Conservation (phyloP, 2,888 invertebrate genomes). For the Dyspetes luteomarginatus region DNA sequence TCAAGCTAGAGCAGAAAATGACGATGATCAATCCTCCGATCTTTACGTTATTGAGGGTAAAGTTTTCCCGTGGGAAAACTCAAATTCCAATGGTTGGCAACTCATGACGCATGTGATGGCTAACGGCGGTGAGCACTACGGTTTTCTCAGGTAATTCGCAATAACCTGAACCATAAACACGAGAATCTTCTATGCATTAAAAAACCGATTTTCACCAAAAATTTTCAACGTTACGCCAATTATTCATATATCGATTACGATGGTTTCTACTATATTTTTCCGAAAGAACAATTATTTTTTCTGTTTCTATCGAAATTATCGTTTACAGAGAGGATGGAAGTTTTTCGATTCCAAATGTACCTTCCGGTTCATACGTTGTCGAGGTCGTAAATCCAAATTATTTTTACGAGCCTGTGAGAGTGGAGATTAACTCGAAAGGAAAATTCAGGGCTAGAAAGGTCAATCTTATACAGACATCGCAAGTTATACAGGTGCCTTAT, state of each 20-base stretch:
- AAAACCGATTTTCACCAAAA: conserved; percentile 6
- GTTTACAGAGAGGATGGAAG: conserved; percentile 92
- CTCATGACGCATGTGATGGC: conserved; percentile 91
- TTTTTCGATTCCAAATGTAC: conserved; percentile 94
- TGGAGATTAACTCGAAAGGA: conserved; percentile 98
- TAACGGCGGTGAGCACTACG: conserved; percentile 95
- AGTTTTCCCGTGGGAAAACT: conserved; percentile 89
- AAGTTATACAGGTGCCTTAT: conserved; percentile 95
- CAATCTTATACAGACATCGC: conserved; percentile 95
- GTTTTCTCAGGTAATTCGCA: conserved; percentile 88
- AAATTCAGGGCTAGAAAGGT: conserved; percentile 97
- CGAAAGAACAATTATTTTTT: too few species aligned
- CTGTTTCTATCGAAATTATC: conserved; percentile 33
- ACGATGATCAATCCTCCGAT: conserved; percentile 84
- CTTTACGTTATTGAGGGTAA: conserved; percentile 92
- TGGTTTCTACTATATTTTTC: too few species aligned
- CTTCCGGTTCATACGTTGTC: conserved; percentile 96
- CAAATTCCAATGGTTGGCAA: conserved; percentile 88
- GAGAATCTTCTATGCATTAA: background rate
- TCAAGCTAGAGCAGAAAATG: conserved; percentile 76
- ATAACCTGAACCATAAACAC: background rate
- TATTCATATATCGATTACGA: too few species aligned
- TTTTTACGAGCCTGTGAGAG: conserved; percentile 96
- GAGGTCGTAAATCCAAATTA: conserved; percentile 96
- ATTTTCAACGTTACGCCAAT: too few species aligned